Percentiles rank a stretch among this genome's conserved stretches.
Conservation (phyloP, 2,888 invertebrate genomes). For the Liopterus haemorrhoidalis region DNA sequence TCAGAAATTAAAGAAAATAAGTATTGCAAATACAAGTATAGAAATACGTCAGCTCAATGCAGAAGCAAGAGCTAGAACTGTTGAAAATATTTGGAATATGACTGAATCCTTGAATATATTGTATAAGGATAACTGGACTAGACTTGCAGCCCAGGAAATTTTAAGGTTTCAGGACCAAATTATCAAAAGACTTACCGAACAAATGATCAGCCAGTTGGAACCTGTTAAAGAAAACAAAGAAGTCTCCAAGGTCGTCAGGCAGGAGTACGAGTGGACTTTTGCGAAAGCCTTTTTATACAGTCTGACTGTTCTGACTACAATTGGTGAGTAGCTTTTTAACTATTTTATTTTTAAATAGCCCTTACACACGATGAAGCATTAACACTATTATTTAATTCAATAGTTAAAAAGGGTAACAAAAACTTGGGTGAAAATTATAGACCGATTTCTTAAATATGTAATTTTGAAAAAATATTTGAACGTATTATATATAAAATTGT, state of each 20-base stretch:
- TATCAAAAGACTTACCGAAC: constrained; percentile 71
- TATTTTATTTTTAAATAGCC: constrained; percentile 3
- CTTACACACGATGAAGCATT: no score
- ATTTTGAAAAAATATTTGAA: no score
- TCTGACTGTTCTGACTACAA: constrained; percentile 86
- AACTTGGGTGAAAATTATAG: no score
- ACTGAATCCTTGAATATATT: constrained; percentile 82
- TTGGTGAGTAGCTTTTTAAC: constrained; percentile 60
- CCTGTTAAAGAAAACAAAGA: constrained; percentile 41
- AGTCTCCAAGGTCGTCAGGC: constrained; percentile 37
- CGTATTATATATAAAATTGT: no score
- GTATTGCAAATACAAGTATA: constrained; percentile 43
- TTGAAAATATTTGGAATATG: constrained; percentile 87
- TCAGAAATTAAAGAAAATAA: constrained; percentile 39
- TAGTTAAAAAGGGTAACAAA: no score
- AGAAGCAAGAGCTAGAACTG: constrained; percentile 62
- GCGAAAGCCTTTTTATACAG: constrained; percentile 91
- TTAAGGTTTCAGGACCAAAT: constrained; percentile 78
- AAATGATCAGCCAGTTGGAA: constrained; percentile 51
- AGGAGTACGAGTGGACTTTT: constrained; percentile 78
- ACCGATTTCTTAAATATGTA: no score
- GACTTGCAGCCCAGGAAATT: constrained; percentile 71
- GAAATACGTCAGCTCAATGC: constrained; percentile 47
- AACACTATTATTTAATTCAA: no score
- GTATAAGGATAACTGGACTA: constrained; percentile 80